Base-by-base conservation (phyloP, 2,797 vertebrate species). In the Rousettus madagascariensis region DNA sequence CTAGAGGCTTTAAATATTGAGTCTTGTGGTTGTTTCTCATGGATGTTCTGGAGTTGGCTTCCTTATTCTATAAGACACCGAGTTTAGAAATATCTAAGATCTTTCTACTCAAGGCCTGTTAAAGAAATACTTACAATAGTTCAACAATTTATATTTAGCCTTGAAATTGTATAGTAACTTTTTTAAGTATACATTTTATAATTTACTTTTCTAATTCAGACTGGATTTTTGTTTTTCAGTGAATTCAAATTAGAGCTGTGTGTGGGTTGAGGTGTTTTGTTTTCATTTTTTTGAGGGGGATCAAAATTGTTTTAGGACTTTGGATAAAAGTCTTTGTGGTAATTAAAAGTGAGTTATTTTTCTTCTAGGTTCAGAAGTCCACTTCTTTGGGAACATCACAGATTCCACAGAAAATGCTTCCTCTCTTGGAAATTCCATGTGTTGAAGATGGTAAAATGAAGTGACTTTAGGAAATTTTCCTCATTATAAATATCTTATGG, bases 361-460 rank as follows among this genome's bases (percentile, higher is more conserved):
- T 97, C 6, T 98, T 98, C 88, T 94, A 99, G 98, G 69, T 90
- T 94, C 91, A 96, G n/a, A 10, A 96, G 90, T 98, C 98, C 0
- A 69, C 97, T 92, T 92, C 97, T 51, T 83, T 98, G 41, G 96
- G 97, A 94, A 98, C 98, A 30, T 98, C 99, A 78, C 98, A 99
- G 96, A 97, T 99, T 65, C 98, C 99, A 63, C 98, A 99, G 86
- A 98, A 98, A 93, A 95, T 97, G 83, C 98, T 98, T 94, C 97
- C 98, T 96, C 82, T 99, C 74, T 96, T 99, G 75, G 99, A 99
- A 97, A 98, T 99, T 95, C 98, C 98, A 41, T 98, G 98, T 5
- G 98, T 99, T 79, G 99, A 99, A 85, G 99, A 99, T 95, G 99
- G 99, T 99, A 99, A 99, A 94, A 38, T 95, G 0, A 38, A 95